phyloP scores from a whole-genome alignment of 2,797 vertebrate species.

The Rachycentron canadum region DNA sequence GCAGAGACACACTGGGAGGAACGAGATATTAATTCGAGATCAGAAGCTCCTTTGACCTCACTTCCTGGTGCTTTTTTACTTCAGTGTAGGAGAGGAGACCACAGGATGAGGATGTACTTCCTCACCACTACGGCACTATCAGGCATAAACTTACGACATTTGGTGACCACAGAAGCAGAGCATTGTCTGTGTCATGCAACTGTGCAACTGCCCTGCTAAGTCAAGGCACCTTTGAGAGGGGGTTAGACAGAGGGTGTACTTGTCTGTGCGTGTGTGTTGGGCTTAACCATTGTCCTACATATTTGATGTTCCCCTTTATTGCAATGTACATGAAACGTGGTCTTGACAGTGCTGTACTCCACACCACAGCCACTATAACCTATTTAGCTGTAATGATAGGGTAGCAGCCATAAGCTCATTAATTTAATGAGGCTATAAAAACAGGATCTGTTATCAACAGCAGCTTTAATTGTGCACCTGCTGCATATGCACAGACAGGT shows the following conservation, averaged over 20 bases:
- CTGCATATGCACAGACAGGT: constrained; percentile 14
- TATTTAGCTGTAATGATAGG: constrained; percentile 65
- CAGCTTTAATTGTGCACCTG: constrained; percentile 19
- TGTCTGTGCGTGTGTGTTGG: constrained; percentile 4
- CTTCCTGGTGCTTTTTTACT: constrained; percentile 71
- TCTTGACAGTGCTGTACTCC: constrained; percentile 43
- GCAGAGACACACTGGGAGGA: constrained; percentile 31
- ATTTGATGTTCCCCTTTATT: constrained; percentile 54
- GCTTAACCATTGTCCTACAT: constrained; percentile 68
- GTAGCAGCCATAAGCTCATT: constrained; percentile 50
- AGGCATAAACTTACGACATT: constrained; percentile 71
- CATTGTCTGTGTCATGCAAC: constrained; percentile 63
- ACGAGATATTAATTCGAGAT: constrained; percentile 66
- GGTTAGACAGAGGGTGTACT: constrained; percentile 25
- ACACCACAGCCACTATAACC: constrained; percentile 72
- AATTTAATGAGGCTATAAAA: constrained; percentile 59
- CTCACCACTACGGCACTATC: constrained; percentile 69
- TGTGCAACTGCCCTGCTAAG: constrained; percentile 52
- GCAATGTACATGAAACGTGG: constrained; percentile 41
- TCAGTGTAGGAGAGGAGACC: constrained; percentile 66
- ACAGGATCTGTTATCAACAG: constrained; percentile 35
- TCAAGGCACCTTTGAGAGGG: constrained; percentile 18
- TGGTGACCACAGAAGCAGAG: constrained; percentile 68
- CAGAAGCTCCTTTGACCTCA: constrained; percentile 70
- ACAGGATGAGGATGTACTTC: constrained; percentile 82